A percentile compares a stretch with the other conserved stretches of the same genome.
Evolutionary conservation across 2,797 vertebrate species (phyloP).

Genomic region (Amblyraja radiata): DNA sequence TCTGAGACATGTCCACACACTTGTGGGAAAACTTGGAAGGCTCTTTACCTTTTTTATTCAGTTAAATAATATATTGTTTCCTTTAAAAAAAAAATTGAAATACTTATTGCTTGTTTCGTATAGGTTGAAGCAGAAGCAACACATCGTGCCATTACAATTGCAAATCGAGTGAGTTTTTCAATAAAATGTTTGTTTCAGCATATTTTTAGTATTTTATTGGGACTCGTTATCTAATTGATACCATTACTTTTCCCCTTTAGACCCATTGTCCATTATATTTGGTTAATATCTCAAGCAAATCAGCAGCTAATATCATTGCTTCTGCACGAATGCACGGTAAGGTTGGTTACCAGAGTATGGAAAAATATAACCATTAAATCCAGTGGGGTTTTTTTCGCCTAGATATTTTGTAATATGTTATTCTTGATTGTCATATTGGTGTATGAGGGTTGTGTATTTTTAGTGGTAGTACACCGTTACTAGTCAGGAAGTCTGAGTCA

Average conservation of each 20-base stretch:
- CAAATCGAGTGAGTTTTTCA: slow-evolving; percentile 76
- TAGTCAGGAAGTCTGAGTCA: background rate
- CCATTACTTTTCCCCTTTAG: slow-evolving; percentile 49
- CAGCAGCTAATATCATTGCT: slow-evolving; percentile 83
- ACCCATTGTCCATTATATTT: slow-evolving; percentile 90
- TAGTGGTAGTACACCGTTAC: background rate
- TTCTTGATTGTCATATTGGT: background rate
- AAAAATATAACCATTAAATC: background rate
- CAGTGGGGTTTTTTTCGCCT: background rate
- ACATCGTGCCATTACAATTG: slow-evolving; percentile 86
- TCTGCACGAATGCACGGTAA: slow-evolving; percentile 93
- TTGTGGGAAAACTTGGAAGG: background rate
- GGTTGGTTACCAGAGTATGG: slow-evolving; percentile 26
- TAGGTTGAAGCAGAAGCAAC: slow-evolving; percentile 91
- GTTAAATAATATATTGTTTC: background rate
- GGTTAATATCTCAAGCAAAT: slow-evolving; percentile 89
- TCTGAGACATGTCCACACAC: background rate
- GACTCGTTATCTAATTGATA: background rate
- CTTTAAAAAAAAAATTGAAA: slow-evolving; percentile 20
- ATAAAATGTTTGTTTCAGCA: background rate
- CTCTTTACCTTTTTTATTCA: background rate
- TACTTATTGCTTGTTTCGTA: slow-evolving; percentile 39
- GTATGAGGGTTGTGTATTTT: background rate
- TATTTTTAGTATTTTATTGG: background rate
- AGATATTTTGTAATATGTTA: background rate